A percentile compares a stretch with the other conserved stretches of the same genome.
Evolutionary conservation across 1,140 invertebrate species (phyloP).

Genomic region (Dendrolimus punctatus): DNA sequence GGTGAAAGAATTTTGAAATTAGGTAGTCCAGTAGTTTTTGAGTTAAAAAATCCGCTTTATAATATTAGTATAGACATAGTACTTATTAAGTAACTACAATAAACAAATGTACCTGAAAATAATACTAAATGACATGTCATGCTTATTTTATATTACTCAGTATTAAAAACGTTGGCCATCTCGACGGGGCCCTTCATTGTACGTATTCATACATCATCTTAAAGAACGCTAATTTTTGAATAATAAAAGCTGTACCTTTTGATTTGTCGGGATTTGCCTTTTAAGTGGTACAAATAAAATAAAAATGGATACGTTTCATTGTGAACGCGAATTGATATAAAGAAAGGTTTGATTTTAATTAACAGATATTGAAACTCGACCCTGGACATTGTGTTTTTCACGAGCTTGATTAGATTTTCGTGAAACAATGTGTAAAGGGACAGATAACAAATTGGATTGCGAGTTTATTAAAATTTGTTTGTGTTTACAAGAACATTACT

Average conservation of each 20-base stretch:
- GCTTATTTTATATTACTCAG: too few relatives aligned
- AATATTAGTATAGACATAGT: too few relatives aligned
- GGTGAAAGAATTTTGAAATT: too few relatives aligned
- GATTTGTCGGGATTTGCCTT: not conserved
- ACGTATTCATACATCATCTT: too few relatives aligned
- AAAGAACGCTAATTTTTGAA: not conserved
- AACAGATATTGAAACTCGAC: conserved; percentile 45
- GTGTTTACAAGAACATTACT: conserved; percentile 25
- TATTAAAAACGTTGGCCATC: too few relatives aligned
- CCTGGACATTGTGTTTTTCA: conserved; percentile 37
- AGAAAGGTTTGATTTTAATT: conserved; percentile 54
- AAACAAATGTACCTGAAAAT: too few relatives aligned
- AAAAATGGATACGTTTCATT: conserved; percentile 19
- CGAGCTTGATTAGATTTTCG: conserved; percentile 46
- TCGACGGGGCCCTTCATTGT: too few relatives aligned
- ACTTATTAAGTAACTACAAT: too few relatives aligned
- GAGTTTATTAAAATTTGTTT: conserved; percentile 41
- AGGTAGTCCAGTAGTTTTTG: too few relatives aligned
- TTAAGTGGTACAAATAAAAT: conserved; percentile 8
- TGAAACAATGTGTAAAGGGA: conserved; percentile 48
- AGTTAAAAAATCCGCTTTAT: too few relatives aligned
- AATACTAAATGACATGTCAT: too few relatives aligned
- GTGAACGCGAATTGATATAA: conserved; percentile 22
- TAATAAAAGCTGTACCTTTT: not conserved
- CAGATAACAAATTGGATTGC: conserved; percentile 43